A percentile compares a stretch with the other conserved stretches of the same genome.
phyloP scores from a whole-genome alignment of 2,797 vertebrate genomes.

The Cyprinella venusta region DNA sequence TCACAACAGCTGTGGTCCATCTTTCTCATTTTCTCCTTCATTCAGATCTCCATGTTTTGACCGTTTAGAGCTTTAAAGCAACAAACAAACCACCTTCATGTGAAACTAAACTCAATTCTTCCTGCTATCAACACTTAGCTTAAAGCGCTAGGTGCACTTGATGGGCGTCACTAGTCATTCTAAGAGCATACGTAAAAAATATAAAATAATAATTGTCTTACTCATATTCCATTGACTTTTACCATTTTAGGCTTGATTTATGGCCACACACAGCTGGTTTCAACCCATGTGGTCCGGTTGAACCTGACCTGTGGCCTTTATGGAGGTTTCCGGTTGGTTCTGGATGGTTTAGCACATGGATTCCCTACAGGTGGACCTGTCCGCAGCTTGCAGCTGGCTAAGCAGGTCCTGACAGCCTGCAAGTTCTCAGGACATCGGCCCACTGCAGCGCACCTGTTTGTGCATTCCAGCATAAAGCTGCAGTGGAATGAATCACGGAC shows the following conservation, averaged over 20 bases:
- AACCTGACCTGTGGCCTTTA: conserved; percentile 56
- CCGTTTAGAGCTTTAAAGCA: background rate
- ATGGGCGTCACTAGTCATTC: background rate
- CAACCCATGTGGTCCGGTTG: conserved; percentile 60
- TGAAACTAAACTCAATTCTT: background rate
- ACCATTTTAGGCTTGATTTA: conserved; percentile 36
- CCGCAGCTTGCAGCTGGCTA: conserved; percentile 69
- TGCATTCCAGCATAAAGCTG: conserved; percentile 23
- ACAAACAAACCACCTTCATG: background rate
- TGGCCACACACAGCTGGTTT: conserved; percentile 17
- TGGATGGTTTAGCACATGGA: conserved; percentile 67
- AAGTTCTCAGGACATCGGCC: conserved; percentile 73
- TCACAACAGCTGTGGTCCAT: conserved; percentile 7
- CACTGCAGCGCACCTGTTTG: conserved; percentile 73
- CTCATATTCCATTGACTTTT: background rate
- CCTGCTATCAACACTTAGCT: background rate
- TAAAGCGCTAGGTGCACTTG: background rate
- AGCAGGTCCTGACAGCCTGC: conserved; percentile 49
- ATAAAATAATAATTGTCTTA: background rate
- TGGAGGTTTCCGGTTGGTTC: conserved; percentile 69
- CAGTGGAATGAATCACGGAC: background rate
- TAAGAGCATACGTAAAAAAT: background rate
- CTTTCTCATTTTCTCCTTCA: conserved; percentile 29
- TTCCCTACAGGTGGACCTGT: conserved; percentile 66
- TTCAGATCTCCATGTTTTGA: conserved; percentile 24